Evolutionary conservation across 1,140 invertebrate species (phyloP), one percentile per base, ranked within the genome.

Genomic region (Parasteatoda tepidariorum): DNA sequence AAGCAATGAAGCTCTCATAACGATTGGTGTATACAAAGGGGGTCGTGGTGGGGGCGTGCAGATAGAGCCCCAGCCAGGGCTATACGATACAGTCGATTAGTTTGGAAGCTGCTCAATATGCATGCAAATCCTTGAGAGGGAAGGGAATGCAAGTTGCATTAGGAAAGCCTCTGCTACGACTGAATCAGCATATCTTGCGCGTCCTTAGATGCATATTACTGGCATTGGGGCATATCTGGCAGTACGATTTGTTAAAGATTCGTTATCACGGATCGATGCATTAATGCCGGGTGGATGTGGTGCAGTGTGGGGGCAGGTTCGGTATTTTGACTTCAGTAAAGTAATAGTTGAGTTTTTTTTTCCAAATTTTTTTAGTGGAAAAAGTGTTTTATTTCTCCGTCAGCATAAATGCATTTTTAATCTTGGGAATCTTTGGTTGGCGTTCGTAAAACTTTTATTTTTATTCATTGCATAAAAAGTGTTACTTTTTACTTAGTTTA

Each of bases 171-270:
- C 9, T 26, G 33, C 38, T 24, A 33, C 22, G 18, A 67, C 78
- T 31, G 78, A 82, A 82, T 82, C 78, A 82, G 78, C 78, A 82
- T 82, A 82, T 75, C 78, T 71, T 24, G 78, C 34, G 78, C 31
- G 57, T 61, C 67, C 66, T 82, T 71, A 62, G 57, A 41, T 71
- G 55, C 54, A 71, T 70, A 82, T 82, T 82, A 82, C 31, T n/a
- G 64, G 64, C 66, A 76, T 48, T 34, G 38, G 15, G 28, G 13
- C 24, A 4, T 11, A 57, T 38, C 26, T 55, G 30, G n/a, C 15
- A 18, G 78, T 82, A 30, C 48, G 78, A 82, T 82, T 82, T 82
- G 78, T 70, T 70, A 82, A 82, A 70, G 66, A 61, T 61, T 30
- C 41, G 41, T 11, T 48, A 30, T 64, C 61, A 34, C 64, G 33